phyloP scores from a whole-genome alignment of 2,797 vertebrate genomes.

The Balearica regulorum region DNA sequence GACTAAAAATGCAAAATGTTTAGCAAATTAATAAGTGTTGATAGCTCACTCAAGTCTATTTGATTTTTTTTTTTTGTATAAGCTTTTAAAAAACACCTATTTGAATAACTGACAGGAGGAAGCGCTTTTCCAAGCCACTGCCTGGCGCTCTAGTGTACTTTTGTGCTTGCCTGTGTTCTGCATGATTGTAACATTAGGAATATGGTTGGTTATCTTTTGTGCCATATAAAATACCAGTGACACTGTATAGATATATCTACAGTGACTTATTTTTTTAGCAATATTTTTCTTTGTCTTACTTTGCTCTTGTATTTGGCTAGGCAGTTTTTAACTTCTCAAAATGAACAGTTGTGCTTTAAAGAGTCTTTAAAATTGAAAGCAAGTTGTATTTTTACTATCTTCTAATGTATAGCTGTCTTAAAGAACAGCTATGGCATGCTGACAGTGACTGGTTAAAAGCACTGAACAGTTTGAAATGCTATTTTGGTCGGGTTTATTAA shows the following conservation, averaged over 20 bases:
- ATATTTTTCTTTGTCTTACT: neutral
- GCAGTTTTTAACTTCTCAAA: neutral
- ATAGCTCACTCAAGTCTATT: neutral
- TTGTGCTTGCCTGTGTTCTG: neutral
- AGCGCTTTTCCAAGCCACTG: neutral
- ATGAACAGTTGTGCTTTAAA: neutral
- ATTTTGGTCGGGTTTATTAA: neutral
- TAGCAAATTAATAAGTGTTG: neutral
- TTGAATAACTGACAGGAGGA: neutral
- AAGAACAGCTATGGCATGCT: neutral
- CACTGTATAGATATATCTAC: neutral
- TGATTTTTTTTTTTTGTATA: neutral
- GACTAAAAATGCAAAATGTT: neutral
- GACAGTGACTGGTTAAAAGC: neutral
- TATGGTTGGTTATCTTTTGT: neutral
- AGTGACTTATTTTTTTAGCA: neutral
- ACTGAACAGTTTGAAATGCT: neutral
- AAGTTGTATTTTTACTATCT: neutral
- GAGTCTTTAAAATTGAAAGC: neutral
- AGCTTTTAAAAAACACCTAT: accelerated
- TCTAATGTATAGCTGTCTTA: neutral
- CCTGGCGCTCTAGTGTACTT: neutral
- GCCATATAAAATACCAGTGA: neutral
- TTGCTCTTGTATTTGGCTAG: neutral
- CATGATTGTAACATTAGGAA: neutral